Conservation (phyloP, 2,113 vertebrate genomes). For the Hylia prasina region DNA sequence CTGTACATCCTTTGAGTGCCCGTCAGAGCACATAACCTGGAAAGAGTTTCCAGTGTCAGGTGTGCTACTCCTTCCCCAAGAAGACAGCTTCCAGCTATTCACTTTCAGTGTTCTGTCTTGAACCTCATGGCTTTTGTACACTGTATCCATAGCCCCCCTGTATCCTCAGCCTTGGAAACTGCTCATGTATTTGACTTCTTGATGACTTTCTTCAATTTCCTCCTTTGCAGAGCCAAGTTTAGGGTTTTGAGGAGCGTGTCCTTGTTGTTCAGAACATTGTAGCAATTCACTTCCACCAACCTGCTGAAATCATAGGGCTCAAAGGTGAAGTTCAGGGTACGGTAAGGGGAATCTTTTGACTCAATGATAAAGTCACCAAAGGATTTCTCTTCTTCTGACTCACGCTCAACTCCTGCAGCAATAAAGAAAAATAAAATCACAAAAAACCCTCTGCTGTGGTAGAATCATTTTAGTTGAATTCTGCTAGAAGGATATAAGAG, state of each 20-base stretch:
- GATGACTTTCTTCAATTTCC: slow-evolving; percentile 25
- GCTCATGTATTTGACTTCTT: not conserved
- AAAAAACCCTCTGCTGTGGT: fast-evolving
- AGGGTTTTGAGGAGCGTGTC: slow-evolving; percentile 48
- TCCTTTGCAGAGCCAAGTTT: slow-evolving; percentile 54
- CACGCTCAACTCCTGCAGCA: slow-evolving; percentile 61
- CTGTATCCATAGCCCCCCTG: not conserved
- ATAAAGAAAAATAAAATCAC: not conserved
- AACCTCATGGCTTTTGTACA: not conserved
- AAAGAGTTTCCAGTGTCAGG: not conserved
- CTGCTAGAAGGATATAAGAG: not conserved
- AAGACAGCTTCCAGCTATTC: not conserved
- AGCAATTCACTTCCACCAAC: slow-evolving; percentile 69
- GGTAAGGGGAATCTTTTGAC: slow-evolving; percentile 70
- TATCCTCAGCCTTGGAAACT: not conserved
- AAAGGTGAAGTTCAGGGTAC: slow-evolving; percentile 74
- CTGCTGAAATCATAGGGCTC: slow-evolving; percentile 60
- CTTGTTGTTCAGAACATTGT: slow-evolving; percentile 74
- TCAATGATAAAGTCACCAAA: slow-evolving; percentile 67
- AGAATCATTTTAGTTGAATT: not conserved
- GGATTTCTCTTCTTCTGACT: slow-evolving; percentile 69
- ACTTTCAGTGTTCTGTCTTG: not conserved
- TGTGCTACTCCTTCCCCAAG: not conserved
- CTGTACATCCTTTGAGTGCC: not conserved
- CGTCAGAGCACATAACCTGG: not conserved